A percentile compares a stretch with the other conserved stretches of the same genome.
These are phyloP conservation scores for Polypedilum vanderplanki DNA, from an alignment of 1,140 invertebrate genomes.

Conservation along the genomic window DNA sequence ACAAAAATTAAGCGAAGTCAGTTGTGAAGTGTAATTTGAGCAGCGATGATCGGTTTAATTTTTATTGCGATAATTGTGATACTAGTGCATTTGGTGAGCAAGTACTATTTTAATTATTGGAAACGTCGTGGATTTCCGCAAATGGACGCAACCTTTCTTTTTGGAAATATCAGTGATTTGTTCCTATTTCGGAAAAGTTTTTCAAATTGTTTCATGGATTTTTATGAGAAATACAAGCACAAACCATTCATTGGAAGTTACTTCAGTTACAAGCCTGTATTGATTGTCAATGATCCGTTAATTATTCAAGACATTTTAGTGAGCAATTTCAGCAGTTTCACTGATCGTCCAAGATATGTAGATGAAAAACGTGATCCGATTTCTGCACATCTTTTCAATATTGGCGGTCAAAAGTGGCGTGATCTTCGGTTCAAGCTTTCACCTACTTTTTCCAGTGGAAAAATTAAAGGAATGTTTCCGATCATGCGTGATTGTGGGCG, in stretches of 20 bases:
- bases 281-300: conserved; percentile 46
- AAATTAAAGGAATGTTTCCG: conserved; percentile 48
- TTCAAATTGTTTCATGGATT: not conserved
- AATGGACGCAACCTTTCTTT: not conserved
- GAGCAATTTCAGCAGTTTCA: conserved; percentile 47
- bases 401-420: conserved; percentile 49
- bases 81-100: not conserved
- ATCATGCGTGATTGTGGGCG: conserved; percentile 38
- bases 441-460: conserved; percentile 47
- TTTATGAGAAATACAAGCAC: not conserved
- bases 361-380: conserved; percentile 48
- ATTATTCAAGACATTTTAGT: conserved; percentile 45
- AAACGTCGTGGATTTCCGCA: not conserved
- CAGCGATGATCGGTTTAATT: not conserved
- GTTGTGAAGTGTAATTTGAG: not conserved
- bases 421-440: conserved; percentile 41
- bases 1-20: not conserved
- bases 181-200: not conserved
- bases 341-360: conserved; percentile 42
- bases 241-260: conserved; percentile 28
- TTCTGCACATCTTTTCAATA: conserved; percentile 46
- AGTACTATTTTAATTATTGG: not conserved
- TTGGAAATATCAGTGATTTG: not conserved
- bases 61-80: not conserved
- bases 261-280: conserved; percentile 45